A percentile compares a stretch with the other conserved stretches of the same genome.
phyloP scores from a whole-genome alignment of 2,797 vertebrate genomes.

The Iguana delicatissima region DNA sequence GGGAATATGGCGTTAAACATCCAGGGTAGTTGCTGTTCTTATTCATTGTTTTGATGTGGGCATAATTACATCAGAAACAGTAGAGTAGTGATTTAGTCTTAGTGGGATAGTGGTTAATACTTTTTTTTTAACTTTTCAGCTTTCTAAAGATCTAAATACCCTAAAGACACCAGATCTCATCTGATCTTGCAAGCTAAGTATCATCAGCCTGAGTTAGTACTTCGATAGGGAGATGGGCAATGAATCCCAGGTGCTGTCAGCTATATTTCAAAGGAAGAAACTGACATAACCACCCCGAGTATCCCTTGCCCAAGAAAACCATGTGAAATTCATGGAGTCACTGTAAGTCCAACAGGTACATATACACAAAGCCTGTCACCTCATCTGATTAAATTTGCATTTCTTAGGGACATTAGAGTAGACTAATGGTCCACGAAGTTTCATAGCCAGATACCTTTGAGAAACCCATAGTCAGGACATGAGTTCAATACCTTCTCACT shows the following conservation, averaged over 20 bases:
- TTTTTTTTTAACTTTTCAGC: too few species aligned
- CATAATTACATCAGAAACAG: background rate
- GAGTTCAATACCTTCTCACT: background rate
- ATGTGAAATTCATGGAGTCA: too few species aligned
- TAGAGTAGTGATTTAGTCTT: background rate
- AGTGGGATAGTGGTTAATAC: background rate
- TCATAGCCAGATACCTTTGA: too few species aligned
- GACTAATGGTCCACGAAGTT: background rate
- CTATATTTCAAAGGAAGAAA: too few species aligned
- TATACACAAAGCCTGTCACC: background rate
- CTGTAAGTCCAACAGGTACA: too few species aligned
- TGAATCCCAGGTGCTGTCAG: too few species aligned
- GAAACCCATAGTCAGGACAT: background rate
- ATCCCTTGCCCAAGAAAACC: too few species aligned
- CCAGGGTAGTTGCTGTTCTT: background rate
- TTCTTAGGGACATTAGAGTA: background rate
- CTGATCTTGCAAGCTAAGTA: too few species aligned
- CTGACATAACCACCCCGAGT: too few species aligned
- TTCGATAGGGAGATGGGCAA: too few species aligned
- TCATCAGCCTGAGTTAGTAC: too few species aligned
- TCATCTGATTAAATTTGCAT: background rate
- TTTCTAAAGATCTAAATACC: background rate
- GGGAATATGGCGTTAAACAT: background rate
- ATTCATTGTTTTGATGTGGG: background rate
- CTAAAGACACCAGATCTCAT: too few species aligned